Evolutionary conservation across 2,888 invertebrate genomes (phyloP), one percentile per base, ranked within the genome.

Genomic region (Ectemnius continuus): DNA sequence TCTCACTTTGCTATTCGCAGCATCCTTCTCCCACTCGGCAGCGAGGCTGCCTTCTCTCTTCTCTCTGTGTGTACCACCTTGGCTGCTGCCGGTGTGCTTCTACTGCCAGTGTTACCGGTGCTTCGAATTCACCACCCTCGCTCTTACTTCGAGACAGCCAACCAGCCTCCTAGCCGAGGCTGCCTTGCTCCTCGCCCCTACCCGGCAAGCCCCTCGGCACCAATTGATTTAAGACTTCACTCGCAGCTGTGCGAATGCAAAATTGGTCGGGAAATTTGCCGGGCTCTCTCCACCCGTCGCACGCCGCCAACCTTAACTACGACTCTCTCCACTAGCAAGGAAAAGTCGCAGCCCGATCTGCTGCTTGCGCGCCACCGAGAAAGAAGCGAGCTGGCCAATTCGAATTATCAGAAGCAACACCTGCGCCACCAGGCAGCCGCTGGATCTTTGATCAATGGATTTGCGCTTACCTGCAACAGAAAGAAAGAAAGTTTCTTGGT

Each of bases 211-310:
- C 70, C 62, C 79, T 80, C 81, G 52, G 36, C 82, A 76, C 82
- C 86, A 87, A 88, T 88, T 88, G 88, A 88, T 88, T 88, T 87
- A 88, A 88, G 85, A 87, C 86, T 86, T 86, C 86, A 86, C 77
- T 83, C 78, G 82, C 88, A 87, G 86, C 85, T 88, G 85, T 77
- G 85, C 78, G 78, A 80, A 84, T 82, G 80, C 82, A 79, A 87
- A 87, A 88, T 87, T 87, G 85, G 79, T 83, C 80, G 79, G 76
- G 82, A 84, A 85, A 86, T 84, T 83, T 80, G 36, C 36, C 36
- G 8, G 36, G 36, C 11, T 36, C 80, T 78, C 73, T n/a, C n/a
- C n/a, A n/a, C n/a, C n/a, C n/a, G n/a, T n/a, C n/a, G n/a, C 23
- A 23, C 23, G n/a, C 79, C 69, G 72, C 80, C 78, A 77, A 81